Conservation (phyloP, 1,140 invertebrate species). For the Hestina assimilis region DNA sequence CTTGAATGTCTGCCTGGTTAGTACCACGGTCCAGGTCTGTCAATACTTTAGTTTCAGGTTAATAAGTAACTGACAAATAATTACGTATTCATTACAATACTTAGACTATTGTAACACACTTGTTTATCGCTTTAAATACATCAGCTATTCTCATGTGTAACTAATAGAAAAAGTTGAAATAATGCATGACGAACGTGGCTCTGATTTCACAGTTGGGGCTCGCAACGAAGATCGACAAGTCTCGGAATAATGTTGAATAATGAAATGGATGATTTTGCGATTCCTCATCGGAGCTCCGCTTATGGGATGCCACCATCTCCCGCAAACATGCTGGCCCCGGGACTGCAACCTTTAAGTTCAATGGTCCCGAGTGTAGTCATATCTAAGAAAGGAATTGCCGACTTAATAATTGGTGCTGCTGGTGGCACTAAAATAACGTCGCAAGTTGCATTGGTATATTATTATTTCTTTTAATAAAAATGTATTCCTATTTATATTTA, state of each 20-base stretch:
- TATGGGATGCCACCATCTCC: conserved; percentile 89
- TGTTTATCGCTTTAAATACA: no score
- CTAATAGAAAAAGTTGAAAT: no score
- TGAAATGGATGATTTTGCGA: conserved; percentile 97
- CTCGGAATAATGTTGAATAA: conserved; percentile 96
- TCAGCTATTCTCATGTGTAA: no score
- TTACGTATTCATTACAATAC: no score
- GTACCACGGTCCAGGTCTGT: no score
- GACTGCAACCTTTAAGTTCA: conserved; percentile 93
- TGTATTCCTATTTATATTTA: no score
- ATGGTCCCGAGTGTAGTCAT: conserved; percentile 92
- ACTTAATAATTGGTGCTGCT: conserved; percentile 89
- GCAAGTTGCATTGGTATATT: conserved; percentile 84
- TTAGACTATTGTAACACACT: no score
- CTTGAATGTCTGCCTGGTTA: no score
- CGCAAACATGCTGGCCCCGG: conserved; percentile 88
- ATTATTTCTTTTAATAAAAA: neutral
- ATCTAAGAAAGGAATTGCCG: conserved; percentile 81
- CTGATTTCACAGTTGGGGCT: conserved; percentile 83
- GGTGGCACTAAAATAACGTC: conserved; percentile 95
- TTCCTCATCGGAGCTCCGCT: conserved; percentile 86
- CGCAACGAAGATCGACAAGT: conserved; percentile 82
- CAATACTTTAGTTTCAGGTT: no score
- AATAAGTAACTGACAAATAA: no score
- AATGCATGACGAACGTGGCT: no score